A percentile compares a stretch with the other conserved stretches of the same genome.
Conservation (phyloP, 2,113 vertebrate species). For the Malurus cyaneus region DNA sequence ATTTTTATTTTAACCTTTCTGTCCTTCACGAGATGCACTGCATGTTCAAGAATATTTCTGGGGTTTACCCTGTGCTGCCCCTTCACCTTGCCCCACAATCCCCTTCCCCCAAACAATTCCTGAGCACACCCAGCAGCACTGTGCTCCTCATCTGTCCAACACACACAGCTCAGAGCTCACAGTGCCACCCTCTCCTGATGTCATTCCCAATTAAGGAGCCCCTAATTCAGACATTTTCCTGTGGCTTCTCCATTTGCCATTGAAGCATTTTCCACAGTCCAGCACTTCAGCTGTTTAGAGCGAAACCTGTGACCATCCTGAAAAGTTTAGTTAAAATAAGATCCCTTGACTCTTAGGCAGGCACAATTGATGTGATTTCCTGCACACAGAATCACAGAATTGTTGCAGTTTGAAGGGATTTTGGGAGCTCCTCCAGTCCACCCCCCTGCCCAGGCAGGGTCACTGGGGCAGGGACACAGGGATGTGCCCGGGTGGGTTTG, state of each 20-base stretch:
- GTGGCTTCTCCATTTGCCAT: not conserved
- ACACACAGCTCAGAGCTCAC: not conserved
- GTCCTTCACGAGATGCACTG: not conserved
- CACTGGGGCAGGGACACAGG: not conserved
- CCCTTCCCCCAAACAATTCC: not conserved
- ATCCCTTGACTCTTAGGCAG: not conserved
- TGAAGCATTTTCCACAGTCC: not conserved
- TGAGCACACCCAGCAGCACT: not conserved
- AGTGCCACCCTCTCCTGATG: not conserved
- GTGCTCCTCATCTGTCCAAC: slow-evolving; percentile 4
- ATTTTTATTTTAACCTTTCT: not conserved
- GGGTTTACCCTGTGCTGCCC: not conserved
- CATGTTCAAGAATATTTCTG: not conserved
- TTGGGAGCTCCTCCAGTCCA: not conserved
- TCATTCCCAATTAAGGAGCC: not conserved
- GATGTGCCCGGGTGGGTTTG: not conserved
- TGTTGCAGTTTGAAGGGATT: not conserved
- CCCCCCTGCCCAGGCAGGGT: fast-evolving
- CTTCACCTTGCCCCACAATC: not conserved
- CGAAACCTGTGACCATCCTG: not conserved
- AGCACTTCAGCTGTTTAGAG: not conserved
- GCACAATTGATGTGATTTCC: not conserved
- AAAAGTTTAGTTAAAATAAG: not conserved
- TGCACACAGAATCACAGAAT: not conserved
- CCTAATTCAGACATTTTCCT: not conserved